Evolutionary conservation across 2,888 invertebrate species (phyloP).

Genomic region (Ormyrus nitidulus): DNA sequence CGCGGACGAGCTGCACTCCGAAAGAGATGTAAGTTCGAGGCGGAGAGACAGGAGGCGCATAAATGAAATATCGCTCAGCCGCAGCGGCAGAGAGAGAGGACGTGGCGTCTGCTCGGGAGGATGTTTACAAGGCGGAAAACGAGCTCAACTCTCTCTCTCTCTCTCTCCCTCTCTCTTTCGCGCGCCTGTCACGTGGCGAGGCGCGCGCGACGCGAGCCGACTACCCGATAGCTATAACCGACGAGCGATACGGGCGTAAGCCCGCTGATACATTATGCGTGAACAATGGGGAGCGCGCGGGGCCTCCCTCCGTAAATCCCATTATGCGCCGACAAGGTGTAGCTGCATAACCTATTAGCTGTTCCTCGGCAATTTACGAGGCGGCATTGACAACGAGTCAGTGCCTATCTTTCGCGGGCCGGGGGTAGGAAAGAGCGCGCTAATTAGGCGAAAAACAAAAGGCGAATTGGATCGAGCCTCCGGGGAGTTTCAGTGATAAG

Average conservation of each 20-base stretch:
- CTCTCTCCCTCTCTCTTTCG: not conserved
- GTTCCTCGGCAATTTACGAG: slow-evolving; percentile 42
- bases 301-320: slow-evolving; percentile 41
- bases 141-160: too few relatives aligned
- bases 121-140: too few relatives aligned
- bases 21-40: too few relatives aligned
- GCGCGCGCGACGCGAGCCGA: not conserved
- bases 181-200: not conserved
- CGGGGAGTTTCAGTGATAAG: slow-evolving; percentile 27
- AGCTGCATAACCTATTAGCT: slow-evolving; percentile 39
- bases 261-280: slow-evolving; percentile 38
- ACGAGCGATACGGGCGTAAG: not conserved
- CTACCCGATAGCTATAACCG: not conserved
- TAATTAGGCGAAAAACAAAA: slow-evolving; percentile 26
- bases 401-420: not conserved
- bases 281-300: slow-evolving; percentile 44
- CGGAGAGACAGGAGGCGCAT: too few relatives aligned
- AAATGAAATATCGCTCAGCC: too few relatives aligned
- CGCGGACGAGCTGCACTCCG: too few relatives aligned
- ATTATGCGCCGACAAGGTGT: slow-evolving; percentile 52
- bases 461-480: slow-evolving; percentile 34
- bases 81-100: too few relatives aligned
- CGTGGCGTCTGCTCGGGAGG: too few relatives aligned
- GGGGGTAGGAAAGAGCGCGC: too few relatives aligned
- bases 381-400: not conserved